Conservation (phyloP, 2,113 vertebrate genomes). For the Sapajus apella region DNA sequence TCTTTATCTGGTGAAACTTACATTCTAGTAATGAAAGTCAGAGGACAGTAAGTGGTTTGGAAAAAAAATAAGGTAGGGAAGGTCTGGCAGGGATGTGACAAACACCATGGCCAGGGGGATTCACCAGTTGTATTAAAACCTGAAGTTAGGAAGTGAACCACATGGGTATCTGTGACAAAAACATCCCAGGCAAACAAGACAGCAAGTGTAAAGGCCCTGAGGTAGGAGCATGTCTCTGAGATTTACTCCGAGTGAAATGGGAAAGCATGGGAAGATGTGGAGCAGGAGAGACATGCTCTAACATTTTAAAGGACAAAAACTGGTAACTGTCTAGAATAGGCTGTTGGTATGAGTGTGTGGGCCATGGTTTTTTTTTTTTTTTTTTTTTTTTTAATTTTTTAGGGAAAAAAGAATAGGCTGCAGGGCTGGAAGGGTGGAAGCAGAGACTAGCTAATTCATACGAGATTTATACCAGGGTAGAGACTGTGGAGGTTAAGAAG, state of each 20-base stretch:
- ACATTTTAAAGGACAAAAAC: background rate
- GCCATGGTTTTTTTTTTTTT: too few species aligned
- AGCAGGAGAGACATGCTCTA: background rate
- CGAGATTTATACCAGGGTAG: background rate
- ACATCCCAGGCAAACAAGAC: background rate
- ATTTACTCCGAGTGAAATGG: background rate
- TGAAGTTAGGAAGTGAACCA: background rate
- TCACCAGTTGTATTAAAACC: background rate
- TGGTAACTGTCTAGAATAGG: background rate
- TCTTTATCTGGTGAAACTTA: background rate
- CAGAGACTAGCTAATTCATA: background rate
- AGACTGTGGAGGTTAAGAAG: background rate
- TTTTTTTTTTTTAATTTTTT: too few species aligned
- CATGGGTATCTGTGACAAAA: too few species aligned
- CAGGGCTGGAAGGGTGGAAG: background rate
- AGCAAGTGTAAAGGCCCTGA: background rate
- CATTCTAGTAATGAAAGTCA: background rate
- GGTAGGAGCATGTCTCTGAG: background rate
- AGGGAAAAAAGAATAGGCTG: background rate
- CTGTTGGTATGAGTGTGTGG: too few species aligned
- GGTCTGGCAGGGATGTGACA: background rate
- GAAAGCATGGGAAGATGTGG: background rate
- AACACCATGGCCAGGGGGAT: background rate
- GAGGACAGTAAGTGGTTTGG: background rate
- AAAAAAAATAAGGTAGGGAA: background rate